These are phyloP conservation scores for Linnaemya vulpina DNA, from an alignment of 2,888 invertebrate species.

Conservation along the genomic window DNA sequence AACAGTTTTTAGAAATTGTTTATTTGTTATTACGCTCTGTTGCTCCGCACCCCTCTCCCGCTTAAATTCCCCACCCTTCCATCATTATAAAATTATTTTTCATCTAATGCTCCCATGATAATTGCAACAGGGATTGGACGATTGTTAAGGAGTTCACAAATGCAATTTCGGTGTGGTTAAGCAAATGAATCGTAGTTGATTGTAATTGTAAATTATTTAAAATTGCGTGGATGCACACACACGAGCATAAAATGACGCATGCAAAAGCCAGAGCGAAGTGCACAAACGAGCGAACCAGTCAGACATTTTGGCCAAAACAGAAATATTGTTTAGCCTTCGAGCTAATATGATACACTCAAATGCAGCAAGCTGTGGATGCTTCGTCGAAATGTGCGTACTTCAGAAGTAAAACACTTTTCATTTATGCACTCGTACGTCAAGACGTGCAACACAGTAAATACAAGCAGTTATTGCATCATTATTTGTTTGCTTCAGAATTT, in stretches of 20 bases:
- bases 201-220: conserved; percentile 77
- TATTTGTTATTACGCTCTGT: background rate
- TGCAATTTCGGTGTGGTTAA: conserved; percentile 51
- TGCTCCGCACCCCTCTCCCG: too few relatives aligned
- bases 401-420: conserved; percentile 17
- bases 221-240: conserved; percentile 57
- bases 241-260: conserved; percentile 26
- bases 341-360: conserved; percentile 50
- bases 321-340: conserved; percentile 22
- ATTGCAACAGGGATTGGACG: conserved; percentile 13
- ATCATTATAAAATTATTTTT: background rate
- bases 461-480: conserved; percentile 57
- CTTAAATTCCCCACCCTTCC: background rate
- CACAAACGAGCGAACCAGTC: conserved; percentile 14
- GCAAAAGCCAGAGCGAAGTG: background rate
- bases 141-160: conserved; percentile 43
- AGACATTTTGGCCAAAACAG: conserved; percentile 15
- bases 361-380: conserved; percentile 37
- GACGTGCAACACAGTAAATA: conserved; percentile 37
- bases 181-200: conserved; percentile 61
- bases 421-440: conserved; percentile 13
- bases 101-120: conserved; percentile 19
- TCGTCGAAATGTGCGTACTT: conserved; percentile 14
- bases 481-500: conserved; percentile 53
- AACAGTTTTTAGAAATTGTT: background rate